Base-by-base conservation (phyloP, 1,140 invertebrate genomes). In the Hormaphis cornu region DNA sequence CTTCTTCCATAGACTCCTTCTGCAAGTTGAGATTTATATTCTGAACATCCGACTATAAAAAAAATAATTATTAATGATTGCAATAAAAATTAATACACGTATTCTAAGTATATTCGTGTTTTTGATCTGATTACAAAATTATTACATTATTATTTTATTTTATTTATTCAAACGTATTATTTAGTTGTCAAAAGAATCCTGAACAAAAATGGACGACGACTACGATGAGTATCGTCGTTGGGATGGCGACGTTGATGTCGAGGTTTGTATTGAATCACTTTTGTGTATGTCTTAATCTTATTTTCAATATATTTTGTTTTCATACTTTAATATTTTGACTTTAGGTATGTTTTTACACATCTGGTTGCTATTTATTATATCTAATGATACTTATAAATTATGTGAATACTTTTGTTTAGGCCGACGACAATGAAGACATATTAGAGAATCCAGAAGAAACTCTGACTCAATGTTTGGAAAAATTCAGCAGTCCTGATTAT, bases 401-500 rank as follows among this genome's bases (percentile, higher is more conserved):
- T 66, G 12, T 42, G 3, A 37, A 20, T 18, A 56, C 35, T 26
- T 35, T 37, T 42, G 14, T 69, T 58, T 20, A 66, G 58, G 35
- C 14, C 50, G 46, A 61, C 40, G 42, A 48, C 16, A 63, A 61
- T 63, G 83, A 81, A 48, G 82, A 80, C 30, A 89, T 91, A 75
- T 87, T 89, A 78, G 90, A 92, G 77, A 91, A 93, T 78, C 89
- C 90, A 22, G 86, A 90, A 75, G 85, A 89, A 80, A 87, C 93
- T 16, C 82, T 94, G 53, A 84, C 87, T 75, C 91, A 95, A 80
- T 97, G 93, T 76, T 80, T 95, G 46, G 87, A 91, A 74, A 92
- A 91, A 78, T 95, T 95, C 75, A 86, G 88, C 72, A 91, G 89
- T 35, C 84, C 89, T 14, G 96, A 99, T 83, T 98, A 93, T 77